phyloP scores from a whole-genome alignment of 2,113 vertebrate genomes.

The Erythrolamprus reginae region DNA sequence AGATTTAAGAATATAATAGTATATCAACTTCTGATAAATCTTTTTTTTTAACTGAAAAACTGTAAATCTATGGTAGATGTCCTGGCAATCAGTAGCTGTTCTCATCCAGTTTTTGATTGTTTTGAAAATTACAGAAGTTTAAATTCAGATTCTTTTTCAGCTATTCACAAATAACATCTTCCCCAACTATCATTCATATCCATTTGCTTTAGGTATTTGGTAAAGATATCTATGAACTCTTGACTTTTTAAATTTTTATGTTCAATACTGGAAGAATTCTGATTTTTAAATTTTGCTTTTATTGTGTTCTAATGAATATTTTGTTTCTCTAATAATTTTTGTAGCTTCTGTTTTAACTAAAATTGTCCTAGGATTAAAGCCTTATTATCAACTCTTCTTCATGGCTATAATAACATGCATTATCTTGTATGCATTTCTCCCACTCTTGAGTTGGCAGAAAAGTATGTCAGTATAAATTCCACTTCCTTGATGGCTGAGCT shows the following conservation, averaged over 20 bases:
- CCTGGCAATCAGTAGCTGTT: neutral
- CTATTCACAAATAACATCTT: neutral
- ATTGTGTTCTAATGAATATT: neutral
- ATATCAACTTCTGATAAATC: neutral
- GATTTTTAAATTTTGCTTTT: neutral
- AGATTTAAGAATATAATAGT: neutral
- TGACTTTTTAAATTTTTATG: neutral
- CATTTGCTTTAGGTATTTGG: neutral
- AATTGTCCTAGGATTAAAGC: neutral
- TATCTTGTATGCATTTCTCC: neutral
- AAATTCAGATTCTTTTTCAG: neutral
- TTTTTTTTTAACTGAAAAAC: neutral
- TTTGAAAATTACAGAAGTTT: neutral
- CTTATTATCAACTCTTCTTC: neutral
- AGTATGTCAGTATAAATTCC: neutral
- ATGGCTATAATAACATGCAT: neutral
- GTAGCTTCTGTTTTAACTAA: neutral
- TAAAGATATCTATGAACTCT: neutral
- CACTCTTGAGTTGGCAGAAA: neutral
- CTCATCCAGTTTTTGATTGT: neutral
- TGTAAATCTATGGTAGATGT: neutral
- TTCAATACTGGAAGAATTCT: neutral
- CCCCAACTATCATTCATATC: neutral
- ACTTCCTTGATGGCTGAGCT: neutral
- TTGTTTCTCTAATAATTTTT: neutral